These are phyloP conservation scores for Nestor notabilis DNA, from an alignment of 2,113 vertebrate species.

Conservation along the genomic window DNA sequence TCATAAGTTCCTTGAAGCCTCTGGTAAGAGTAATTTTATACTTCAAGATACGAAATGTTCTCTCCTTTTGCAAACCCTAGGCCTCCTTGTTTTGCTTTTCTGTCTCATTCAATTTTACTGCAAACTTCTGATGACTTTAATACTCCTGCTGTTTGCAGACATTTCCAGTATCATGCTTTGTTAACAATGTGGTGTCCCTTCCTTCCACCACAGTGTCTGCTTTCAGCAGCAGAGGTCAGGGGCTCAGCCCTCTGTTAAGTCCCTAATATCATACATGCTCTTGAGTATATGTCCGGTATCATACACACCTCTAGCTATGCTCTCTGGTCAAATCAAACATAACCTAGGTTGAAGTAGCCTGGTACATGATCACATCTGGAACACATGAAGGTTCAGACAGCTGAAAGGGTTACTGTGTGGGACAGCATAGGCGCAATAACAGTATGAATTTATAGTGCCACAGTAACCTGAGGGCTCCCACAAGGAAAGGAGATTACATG, in stretches of 20 bases:
- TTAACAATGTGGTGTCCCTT: neutral
- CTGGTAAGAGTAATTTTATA: neutral
- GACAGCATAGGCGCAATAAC: neutral
- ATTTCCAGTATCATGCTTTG: rapidly evolving
- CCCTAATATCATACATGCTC: neutral
- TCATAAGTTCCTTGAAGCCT: neutral
- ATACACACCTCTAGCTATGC: neutral
- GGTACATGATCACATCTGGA: neutral
- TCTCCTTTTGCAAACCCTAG: neutral
- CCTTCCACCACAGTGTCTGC: neutral
- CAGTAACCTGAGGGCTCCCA: neutral
- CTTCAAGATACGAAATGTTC: neutral
- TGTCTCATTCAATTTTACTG: neutral
- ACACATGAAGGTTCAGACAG: neutral
- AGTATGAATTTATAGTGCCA: neutral
- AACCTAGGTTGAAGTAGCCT: neutral
- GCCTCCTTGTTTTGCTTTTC: neutral
- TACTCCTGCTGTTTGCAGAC: neutral
- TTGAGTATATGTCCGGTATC: neutral
- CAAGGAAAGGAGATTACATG: neutral
- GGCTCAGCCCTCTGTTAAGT: neutral
- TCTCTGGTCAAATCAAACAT: neutral
- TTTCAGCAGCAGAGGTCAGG: rapidly evolving
- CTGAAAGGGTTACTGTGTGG: neutral
- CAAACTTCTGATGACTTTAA: neutral